A percentile compares a stretch with the other conserved stretches of the same genome.
These are phyloP conservation scores for Drosophila novamexicana DNA, from an alignment of 1,140 invertebrate species.

Conservation along the genomic window DNA sequence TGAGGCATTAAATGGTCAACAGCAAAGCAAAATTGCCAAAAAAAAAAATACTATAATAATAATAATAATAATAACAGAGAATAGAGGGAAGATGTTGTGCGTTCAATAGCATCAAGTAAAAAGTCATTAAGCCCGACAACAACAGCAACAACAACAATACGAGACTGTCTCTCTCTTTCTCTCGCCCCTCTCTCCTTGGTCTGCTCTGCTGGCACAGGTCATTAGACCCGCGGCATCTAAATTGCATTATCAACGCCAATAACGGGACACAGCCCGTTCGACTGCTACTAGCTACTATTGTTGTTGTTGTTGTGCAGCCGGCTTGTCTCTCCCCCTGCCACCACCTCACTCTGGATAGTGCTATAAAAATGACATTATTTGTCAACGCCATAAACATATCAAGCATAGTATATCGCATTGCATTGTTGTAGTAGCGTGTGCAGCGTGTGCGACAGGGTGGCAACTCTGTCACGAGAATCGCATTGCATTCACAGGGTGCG, in stretches of 20 bases:
- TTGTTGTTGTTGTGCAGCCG: constrained; percentile 7
- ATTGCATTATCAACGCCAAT: constrained; percentile 81
- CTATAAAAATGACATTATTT: constrained; percentile 81
- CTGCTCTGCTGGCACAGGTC: constrained; percentile 58
- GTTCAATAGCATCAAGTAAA: constrained; percentile 60
- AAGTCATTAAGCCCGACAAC: constrained; percentile 73
- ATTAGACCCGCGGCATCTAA: constrained; percentile 74
- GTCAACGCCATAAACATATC: constrained; percentile 73
- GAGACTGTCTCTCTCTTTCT: constrained; percentile 46
- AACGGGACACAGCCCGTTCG: constrained; percentile 53
- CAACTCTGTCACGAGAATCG: constrained; percentile 29
- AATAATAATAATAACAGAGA: constrained; percentile 42
- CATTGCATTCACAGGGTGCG: constrained; percentile 44
- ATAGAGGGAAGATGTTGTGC: constrained; percentile 32
- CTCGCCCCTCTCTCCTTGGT: constrained; percentile 10
- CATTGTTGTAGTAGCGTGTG: constrained; percentile 5
- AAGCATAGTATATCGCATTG: constrained; percentile 18
- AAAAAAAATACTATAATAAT: constrained; percentile 46
- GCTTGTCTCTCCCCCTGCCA: neutral
- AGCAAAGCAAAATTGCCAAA: constrained; percentile 78
- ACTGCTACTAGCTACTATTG: neutral
- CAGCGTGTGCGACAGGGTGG: constrained; percentile 28
- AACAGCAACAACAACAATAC: constrained; percentile 58
- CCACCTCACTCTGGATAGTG: neutral
- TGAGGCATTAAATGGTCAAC: constrained; percentile 81